Percentiles rank a stretch among this genome's conserved stretches.
These are phyloP conservation scores for Cryptus armator DNA, from an alignment of 2,888 invertebrate species.

Conservation along the genomic window DNA sequence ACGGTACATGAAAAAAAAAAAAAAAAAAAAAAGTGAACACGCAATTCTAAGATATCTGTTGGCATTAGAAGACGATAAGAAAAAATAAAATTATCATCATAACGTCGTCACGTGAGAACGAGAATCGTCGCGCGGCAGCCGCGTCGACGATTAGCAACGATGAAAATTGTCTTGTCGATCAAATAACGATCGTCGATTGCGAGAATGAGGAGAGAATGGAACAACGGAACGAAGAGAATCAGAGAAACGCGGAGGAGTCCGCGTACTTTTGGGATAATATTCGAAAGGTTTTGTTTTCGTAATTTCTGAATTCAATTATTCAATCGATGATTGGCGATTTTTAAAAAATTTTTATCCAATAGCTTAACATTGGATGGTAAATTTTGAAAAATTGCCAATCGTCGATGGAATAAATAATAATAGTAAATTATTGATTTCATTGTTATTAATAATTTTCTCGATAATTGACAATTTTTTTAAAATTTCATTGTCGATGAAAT, in stretches of 20 bases:
- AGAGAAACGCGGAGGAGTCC: constrained; percentile 17
- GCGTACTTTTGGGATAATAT: constrained; percentile 45
- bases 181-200: constrained; percentile 26
- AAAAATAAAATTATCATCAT: constrained; percentile 1
- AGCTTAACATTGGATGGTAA: too few relatives aligned
- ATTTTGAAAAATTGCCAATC: too few relatives aligned
- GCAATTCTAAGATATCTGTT: neutral
- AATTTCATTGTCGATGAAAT: too few relatives aligned
- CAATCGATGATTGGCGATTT: too few relatives aligned
- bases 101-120: constrained; percentile 18
- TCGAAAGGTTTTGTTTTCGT: constrained; percentile 46
- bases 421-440: too few relatives aligned
- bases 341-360: too few relatives aligned
- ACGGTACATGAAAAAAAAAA: neutral
- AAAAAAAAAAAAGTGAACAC: neutral
- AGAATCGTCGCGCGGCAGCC: constrained; percentile 19
- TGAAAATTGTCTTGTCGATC: constrained; percentile 31
- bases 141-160: constrained; percentile 18
- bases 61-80: too few relatives aligned
- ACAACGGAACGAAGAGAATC: neutral
- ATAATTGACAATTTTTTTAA: too few relatives aligned
- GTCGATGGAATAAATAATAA: too few relatives aligned
- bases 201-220: constrained; percentile 1
- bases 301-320: neutral
- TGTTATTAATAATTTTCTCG: too few relatives aligned